Evolutionary conservation across 1,140 invertebrate genomes (phyloP).

Genomic region (Neelides sp.): DNA sequence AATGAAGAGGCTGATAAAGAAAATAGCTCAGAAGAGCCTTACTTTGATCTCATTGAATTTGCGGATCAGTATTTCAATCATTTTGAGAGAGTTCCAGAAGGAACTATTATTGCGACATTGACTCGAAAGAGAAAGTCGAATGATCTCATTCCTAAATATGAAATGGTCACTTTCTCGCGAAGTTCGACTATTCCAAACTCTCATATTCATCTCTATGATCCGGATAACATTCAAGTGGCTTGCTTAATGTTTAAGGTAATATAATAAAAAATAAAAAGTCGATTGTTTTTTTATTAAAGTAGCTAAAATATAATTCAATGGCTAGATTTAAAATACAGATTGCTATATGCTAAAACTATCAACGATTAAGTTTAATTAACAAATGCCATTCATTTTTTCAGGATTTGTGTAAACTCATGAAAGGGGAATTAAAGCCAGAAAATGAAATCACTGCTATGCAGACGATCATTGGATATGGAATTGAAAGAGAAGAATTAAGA

Average conservation of each 20-base stretch:
- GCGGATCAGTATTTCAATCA: slow-evolving; percentile 86
- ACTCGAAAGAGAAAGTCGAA: slow-evolving; percentile 64
- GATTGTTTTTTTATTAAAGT: no score
- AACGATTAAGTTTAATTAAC: slow-evolving; percentile 1
- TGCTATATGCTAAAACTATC: no score
- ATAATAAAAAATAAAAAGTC: slow-evolving; percentile 26
- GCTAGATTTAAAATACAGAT: no score
- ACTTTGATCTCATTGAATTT: slow-evolving; percentile 81
- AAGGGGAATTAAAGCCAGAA: slow-evolving; percentile 69
- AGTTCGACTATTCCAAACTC: slow-evolving; percentile 79
- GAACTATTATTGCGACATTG: slow-evolving; percentile 74
- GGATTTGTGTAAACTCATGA: slow-evolving; percentile 75
- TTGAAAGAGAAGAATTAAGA: slow-evolving; percentile 73
- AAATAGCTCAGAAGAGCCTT: slow-evolving; percentile 31
- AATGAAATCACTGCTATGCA: slow-evolving; percentile 70
- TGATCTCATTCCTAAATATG: slow-evolving; percentile 68
- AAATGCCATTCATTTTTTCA: slow-evolving; percentile 35
- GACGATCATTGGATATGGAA: slow-evolving; percentile 66
- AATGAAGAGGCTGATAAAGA: slow-evolving; percentile 39
- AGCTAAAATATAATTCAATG: no score
- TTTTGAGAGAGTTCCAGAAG: slow-evolving; percentile 70
- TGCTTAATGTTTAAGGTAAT: slow-evolving; percentile 79
- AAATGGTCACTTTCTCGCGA: slow-evolving; percentile 84
- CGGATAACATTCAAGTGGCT: slow-evolving; percentile 74
- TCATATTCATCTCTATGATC: slow-evolving; percentile 88